Evolutionary conservation across 1,140 invertebrate genomes (phyloP).

Genomic region (Drosophila grimshawi): DNA sequence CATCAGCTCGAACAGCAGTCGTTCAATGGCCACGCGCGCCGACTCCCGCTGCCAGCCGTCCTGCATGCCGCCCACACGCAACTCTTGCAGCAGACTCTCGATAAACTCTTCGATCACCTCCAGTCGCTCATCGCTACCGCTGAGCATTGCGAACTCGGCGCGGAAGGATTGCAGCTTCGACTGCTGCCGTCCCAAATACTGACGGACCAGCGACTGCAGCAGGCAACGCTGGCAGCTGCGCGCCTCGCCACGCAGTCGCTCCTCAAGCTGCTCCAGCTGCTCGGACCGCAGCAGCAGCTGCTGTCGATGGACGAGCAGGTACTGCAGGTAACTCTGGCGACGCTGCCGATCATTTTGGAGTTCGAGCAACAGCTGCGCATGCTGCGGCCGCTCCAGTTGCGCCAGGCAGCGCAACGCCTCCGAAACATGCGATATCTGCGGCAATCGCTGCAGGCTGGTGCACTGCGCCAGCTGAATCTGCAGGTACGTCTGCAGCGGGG

Average conservation of each 20-base stretch:
- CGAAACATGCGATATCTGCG: constrained; percentile 91
- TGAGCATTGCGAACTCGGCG: constrained; percentile 90
- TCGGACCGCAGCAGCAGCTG: constrained; percentile 92
- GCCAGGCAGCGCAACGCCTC: constrained; percentile 92
- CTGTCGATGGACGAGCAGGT: constrained; percentile 93
- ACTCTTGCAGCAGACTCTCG: constrained; percentile 78
- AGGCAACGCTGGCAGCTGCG: constrained; percentile 91
- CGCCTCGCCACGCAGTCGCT: constrained; percentile 89
- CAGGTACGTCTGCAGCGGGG: constrained; percentile 86
- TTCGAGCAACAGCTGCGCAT: constrained; percentile 91
- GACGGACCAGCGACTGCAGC: constrained; percentile 90
- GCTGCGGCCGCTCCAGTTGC: constrained; percentile 90
- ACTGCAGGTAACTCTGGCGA: constrained; percentile 92
- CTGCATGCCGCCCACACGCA: constrained; percentile 84
- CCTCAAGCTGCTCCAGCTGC: constrained; percentile 90
- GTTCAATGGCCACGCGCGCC: constrained; percentile 90
- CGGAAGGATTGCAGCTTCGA: constrained; percentile 88
- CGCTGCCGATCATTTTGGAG: constrained; percentile 92
- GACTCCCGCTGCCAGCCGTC: constrained; percentile 89
- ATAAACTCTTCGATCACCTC: constrained; percentile 89
- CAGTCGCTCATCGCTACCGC: constrained; percentile 93
- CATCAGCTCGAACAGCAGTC: constrained; percentile 93
- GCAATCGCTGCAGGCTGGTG: constrained; percentile 92
- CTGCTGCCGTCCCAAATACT: constrained; percentile 91
- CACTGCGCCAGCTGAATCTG: constrained; percentile 94